Conservation (phyloP, 2,888 invertebrate species). For the Pseudococcus viburni region DNA sequence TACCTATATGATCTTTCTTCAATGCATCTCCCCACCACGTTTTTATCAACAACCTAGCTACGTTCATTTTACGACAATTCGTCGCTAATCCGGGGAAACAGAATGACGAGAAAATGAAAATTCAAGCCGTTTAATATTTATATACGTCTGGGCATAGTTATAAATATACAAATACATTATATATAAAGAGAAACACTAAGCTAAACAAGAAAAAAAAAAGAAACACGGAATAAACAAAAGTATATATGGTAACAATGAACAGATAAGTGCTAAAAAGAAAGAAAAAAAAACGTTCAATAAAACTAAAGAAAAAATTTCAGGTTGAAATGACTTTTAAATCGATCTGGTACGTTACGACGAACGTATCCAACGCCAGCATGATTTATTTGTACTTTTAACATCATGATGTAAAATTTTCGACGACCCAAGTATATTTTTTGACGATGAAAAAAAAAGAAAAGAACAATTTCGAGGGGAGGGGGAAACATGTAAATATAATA, state of each 20-base stretch:
- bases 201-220: constrained; percentile 51
- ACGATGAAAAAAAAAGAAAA: too few species aligned
- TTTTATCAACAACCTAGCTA: background rate
- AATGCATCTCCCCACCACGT: background rate
- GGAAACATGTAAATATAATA: constrained; percentile 10
- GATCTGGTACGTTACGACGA: background rate
- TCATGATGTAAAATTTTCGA: background rate
- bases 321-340: constrained; percentile 37
- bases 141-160: constrained; percentile 24
- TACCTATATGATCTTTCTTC: background rate
- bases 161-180: constrained; percentile 16
- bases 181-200: constrained; percentile 47
- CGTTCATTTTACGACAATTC: background rate
- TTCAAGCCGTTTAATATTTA: constrained; percentile 6
- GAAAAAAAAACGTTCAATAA: constrained; percentile 1
- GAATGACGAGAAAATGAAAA: background rate
- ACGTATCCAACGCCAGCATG: constrained; percentile 3
- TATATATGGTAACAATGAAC: constrained; percentile 51
- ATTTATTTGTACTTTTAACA: constrained; percentile 27
- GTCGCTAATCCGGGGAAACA: background rate
- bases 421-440: background rate
- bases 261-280: constrained; percentile 60
- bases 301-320: constrained; percentile 41
- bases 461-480: background rate
- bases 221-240: constrained; percentile 50